Percentiles rank a stretch among this genome's conserved stretches.
phyloP scores from a whole-genome alignment of 2,113 vertebrate species.

The Zosterops hypoxanthus region DNA sequence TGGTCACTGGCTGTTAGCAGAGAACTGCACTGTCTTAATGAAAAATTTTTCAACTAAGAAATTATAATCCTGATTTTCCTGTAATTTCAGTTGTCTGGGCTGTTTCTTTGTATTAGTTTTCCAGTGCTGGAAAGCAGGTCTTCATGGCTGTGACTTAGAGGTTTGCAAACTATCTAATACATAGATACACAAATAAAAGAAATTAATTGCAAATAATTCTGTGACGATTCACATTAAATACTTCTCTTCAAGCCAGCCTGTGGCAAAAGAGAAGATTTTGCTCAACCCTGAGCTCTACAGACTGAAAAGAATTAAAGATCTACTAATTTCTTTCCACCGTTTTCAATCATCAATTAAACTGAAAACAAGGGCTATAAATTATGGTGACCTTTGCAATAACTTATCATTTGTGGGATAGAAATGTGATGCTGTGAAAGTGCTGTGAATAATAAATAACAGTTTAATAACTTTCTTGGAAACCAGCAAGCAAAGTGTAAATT shows the following conservation, averaged over 20 bases:
- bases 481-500: conserved; percentile 50
- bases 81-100: background rate
- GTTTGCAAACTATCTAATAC: background rate
- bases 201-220: background rate
- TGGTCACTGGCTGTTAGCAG: background rate
- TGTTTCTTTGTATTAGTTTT: background rate
- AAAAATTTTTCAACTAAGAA: background rate
- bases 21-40: background rate
- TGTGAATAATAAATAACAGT: conserved; percentile 53
- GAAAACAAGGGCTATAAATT: conserved; percentile 33
- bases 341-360: conserved; percentile 41
- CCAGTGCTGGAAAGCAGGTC: background rate
- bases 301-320: background rate
- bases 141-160: background rate
- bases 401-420: conserved; percentile 30
- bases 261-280: background rate
- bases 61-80: background rate
- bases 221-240: accelerated
- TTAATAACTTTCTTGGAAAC: conserved; percentile 8
- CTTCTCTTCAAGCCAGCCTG: background rate
- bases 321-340: background rate
- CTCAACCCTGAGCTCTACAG: background rate
- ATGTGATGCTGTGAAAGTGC: background rate
- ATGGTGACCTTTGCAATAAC: conserved; percentile 38
- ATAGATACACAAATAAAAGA: background rate